A percentile compares a stretch with the other conserved stretches of the same genome.
phyloP scores from a whole-genome alignment of 1,140 invertebrate species.

The Octopus bimaculoides region DNA sequence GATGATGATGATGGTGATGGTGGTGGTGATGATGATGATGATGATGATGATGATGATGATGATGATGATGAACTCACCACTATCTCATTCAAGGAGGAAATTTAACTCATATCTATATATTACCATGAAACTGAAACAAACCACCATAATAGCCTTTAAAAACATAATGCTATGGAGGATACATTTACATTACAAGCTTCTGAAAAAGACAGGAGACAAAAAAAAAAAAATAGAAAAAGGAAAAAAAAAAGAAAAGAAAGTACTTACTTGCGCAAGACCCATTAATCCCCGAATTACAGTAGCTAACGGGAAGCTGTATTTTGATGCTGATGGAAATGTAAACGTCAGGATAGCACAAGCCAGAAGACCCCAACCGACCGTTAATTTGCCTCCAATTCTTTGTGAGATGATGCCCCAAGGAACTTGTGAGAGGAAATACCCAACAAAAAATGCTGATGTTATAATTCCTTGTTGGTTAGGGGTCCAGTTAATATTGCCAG shows the following conservation, averaged over 20 bases:
- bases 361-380: not conserved
- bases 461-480: conserved; percentile 3
- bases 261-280: not conserved
- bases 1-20: too few relatives aligned
- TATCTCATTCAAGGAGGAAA: too few relatives aligned
- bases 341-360: not conserved
- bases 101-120: too few relatives aligned
- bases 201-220: not conserved
- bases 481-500: conserved; percentile 1
- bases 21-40: too few relatives aligned
- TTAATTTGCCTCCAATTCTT: not conserved
- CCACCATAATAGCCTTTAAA: too few relatives aligned
- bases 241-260: not conserved
- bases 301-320: not conserved
- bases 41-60: too few relatives aligned
- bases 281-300: not conserved
- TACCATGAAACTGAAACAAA: too few relatives aligned
- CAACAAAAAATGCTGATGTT: not conserved
- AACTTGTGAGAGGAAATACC: not conserved
- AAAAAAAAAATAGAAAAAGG: not conserved
- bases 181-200: not conserved
- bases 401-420: not conserved
- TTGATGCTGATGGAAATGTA: not conserved
- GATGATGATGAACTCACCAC: too few relatives aligned
- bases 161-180: too few relatives aligned